Percentiles rank a stretch among this genome's conserved stretches.
These are phyloP conservation scores for Stegophylla sp. DNA, from an alignment of 2,888 invertebrate species.

Conservation along the genomic window DNA sequence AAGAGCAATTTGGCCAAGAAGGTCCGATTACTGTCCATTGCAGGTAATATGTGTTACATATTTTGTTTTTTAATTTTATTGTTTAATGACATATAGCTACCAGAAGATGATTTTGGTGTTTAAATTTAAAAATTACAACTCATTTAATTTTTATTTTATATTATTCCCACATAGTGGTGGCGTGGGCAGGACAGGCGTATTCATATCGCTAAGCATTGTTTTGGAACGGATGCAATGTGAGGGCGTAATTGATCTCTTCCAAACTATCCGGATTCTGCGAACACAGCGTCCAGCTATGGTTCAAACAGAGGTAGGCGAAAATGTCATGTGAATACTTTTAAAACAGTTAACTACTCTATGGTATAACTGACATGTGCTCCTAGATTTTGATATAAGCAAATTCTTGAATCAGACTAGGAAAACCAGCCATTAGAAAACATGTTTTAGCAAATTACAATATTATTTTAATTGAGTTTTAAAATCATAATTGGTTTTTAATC, in stretches of 20 bases:
- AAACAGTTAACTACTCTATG: no score
- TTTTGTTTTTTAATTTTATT: no score
- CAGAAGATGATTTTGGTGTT: no score
- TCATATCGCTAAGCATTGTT: slow-evolving; percentile 96
- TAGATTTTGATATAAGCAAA: no score
- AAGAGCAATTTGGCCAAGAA: slow-evolving; percentile 99
- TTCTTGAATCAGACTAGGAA: no score
- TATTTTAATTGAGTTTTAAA: no score
- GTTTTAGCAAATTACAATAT: not conserved
- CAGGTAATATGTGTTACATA: slow-evolving; percentile 69
- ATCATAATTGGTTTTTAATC: no score
- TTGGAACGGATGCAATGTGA: slow-evolving; percentile 99
- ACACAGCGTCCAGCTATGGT: slow-evolving; percentile 99
- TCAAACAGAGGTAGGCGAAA: slow-evolving; percentile 85
- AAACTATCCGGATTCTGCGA: slow-evolving; percentile 95
- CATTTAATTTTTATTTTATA: slow-evolving; percentile 17
- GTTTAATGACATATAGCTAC: no score
- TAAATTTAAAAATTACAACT: no score
- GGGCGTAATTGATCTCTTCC: slow-evolving; percentile 98
- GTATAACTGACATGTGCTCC: no score
- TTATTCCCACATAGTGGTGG: slow-evolving; percentile 76
- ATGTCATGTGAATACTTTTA: no score
- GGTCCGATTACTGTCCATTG: slow-evolving; percentile 99
- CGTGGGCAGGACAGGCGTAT: slow-evolving; percentile 97
- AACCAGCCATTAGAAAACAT: no score